Evolutionary conservation across 2,113 vertebrate genomes (phyloP).

Genomic region (Oxygymnocypris stewartii): DNA sequence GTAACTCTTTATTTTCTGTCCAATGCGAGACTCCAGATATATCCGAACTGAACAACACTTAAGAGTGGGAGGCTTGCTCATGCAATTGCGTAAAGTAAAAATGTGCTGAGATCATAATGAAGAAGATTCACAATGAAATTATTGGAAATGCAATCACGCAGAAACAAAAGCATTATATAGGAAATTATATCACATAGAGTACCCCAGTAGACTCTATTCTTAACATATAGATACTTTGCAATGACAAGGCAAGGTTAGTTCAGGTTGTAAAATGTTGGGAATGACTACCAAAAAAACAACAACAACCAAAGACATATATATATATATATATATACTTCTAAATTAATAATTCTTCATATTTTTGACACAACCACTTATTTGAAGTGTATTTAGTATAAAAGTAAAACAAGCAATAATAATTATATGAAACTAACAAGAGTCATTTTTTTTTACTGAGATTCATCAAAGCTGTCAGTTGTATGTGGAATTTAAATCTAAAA

Average conservation of each 20-base stretch:
- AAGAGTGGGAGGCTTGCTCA: background rate
- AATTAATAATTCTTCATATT: background rate
- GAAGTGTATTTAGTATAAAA: background rate
- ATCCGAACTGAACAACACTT: background rate
- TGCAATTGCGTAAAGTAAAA: background rate
- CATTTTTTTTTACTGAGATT: background rate
- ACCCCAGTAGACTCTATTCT: background rate
- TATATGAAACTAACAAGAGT: background rate
- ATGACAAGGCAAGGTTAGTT: no score
- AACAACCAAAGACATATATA: background rate
- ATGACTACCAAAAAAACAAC: no score
- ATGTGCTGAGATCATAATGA: background rate
- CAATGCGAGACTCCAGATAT: background rate
- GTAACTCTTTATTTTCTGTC: background rate
- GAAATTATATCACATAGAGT: background rate
- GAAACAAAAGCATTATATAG: background rate
- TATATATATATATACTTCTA: background rate
- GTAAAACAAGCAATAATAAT: no score
- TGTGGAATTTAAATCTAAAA: background rate
- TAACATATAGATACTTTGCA: no score
- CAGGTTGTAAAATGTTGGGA: no score
- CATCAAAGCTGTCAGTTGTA: background rate
- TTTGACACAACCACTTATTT: no score
- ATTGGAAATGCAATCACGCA: background rate
- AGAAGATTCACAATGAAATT: background rate